Evolutionary conservation across 1,140 invertebrate genomes (phyloP), one percentile per base, ranked within the genome.

Genomic region (Sarcophaga peregrina): DNA sequence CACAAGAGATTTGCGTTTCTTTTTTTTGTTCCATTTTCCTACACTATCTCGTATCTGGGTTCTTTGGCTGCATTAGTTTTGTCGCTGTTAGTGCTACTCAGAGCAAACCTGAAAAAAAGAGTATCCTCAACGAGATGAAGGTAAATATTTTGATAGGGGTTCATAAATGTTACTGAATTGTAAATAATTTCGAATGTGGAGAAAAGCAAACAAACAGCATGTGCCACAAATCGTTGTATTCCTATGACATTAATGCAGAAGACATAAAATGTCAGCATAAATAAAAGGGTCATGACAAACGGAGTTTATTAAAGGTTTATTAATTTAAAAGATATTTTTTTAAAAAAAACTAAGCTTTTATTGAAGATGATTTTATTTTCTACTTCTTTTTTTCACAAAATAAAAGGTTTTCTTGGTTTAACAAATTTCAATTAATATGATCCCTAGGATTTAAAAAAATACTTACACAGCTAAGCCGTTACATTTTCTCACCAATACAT

Each of bases 1-100:
- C 87, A 86, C 85, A 88, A 84, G 85, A 88, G 87, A 88, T 88
- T 88, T 88, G 87, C 86, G 87, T 88, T 85, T 83, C 48, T 78
- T 78, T 50, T 50, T 48, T 76, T 8, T n/a, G n/a, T n/a, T n/a
- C n/a, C n/a, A n/a, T n/a, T n/a, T 48, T 5, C 74, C 3, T n/a
- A n/a, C 54, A n/a, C n/a, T 20, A 68, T 68, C 20, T 20, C 62
- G 6, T 25, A 20, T 20, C 17, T 13, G 9, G 5, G 47, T 78
- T 3, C 20, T 52, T 50, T 20, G 5, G 74, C n/a, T 37, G 25
- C 4, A 4, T 2, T 37, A 37, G 25, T 37, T 37, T 37, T 37
- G 25, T 37, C 25, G 25, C 25, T 37, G 25, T 37, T 37, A 37
- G 25, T 37, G 25, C 25, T 37, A 37, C 1, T 4, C 25, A 58